phyloP scores from a whole-genome alignment of 2,888 invertebrate genomes.

The Tricholauxania praeusta region DNA sequence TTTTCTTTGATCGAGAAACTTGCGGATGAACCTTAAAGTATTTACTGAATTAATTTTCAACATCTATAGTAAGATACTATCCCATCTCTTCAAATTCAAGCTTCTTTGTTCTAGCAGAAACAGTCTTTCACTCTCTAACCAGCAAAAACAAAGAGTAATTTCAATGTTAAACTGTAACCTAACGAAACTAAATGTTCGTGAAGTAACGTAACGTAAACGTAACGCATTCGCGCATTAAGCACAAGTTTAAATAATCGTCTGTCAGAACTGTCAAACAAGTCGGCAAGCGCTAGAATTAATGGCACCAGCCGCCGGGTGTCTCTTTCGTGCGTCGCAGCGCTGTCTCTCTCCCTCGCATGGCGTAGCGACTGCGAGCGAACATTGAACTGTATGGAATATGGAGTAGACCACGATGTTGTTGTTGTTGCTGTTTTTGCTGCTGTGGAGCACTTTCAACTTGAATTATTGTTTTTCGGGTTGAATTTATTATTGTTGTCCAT shows the following conservation, averaged over 20 bases:
- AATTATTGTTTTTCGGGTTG: constrained; percentile 55
- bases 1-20: no score
- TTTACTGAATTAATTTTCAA: no score
- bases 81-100: no score
- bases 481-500: constrained; percentile 51
- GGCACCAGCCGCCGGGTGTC: constrained; percentile 49
- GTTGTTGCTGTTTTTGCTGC: constrained; percentile 17
- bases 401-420: constrained; percentile 5
- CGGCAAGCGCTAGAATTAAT: constrained; percentile 68
- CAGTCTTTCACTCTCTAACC: no score
- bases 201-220: constrained; percentile 1
- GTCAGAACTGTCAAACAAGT: constrained; percentile 69
- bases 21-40: no score
- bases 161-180: no score
- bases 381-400: constrained; percentile 35
- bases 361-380: constrained; percentile 1
- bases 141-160: no score
- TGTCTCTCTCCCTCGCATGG: constrained; percentile 30
- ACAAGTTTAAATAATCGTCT: constrained; percentile 69
- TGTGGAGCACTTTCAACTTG: constrained; percentile 41
- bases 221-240: constrained; percentile 52
- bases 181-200: no score
- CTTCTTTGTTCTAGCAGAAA: no score
- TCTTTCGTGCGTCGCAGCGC: constrained; percentile 43
- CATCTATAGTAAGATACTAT: no score